A percentile compares a stretch with the other conserved stretches of the same genome.
Conservation (phyloP, 2,113 vertebrate genomes). For the Acanthisitta chloris region DNA sequence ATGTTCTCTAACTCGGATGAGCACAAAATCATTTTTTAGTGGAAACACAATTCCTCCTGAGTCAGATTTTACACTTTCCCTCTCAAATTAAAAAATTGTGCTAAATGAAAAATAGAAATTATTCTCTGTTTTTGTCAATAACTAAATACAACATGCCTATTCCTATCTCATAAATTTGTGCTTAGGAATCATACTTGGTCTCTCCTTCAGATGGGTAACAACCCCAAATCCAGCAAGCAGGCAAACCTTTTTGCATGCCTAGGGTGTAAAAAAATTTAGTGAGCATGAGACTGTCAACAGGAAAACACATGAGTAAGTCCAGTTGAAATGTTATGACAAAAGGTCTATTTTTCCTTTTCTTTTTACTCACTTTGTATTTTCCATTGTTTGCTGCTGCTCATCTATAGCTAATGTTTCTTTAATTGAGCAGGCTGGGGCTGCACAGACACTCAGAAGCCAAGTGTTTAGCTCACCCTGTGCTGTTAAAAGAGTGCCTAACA, state of each 20-base stretch:
- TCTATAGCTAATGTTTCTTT: background rate
- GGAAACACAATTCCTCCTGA: accelerated
- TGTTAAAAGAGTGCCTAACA: background rate
- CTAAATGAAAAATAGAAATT: background rate
- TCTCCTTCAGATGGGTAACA: background rate
- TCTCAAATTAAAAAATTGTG: background rate
- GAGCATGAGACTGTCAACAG: background rate
- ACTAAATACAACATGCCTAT: background rate
- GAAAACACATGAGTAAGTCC: background rate
- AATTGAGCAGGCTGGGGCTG: background rate
- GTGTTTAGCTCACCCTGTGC: background rate
- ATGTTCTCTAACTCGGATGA: background rate
- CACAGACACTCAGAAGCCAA: background rate
- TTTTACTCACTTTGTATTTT: background rate
- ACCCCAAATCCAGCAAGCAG: background rate
- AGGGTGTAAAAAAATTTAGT: background rate
- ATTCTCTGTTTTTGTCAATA: background rate
- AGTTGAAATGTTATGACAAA: background rate
- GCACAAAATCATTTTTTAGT: background rate
- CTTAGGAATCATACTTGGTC: background rate
- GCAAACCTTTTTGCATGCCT: background rate
- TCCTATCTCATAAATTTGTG: background rate
- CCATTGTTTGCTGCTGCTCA: background rate
- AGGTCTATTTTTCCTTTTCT: background rate
- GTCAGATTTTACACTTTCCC: background rate